Evolutionary conservation across 2,888 invertebrate species (phyloP), one percentile per base, ranked within the genome.

Genomic region (Drosophila prostipennis): DNA sequence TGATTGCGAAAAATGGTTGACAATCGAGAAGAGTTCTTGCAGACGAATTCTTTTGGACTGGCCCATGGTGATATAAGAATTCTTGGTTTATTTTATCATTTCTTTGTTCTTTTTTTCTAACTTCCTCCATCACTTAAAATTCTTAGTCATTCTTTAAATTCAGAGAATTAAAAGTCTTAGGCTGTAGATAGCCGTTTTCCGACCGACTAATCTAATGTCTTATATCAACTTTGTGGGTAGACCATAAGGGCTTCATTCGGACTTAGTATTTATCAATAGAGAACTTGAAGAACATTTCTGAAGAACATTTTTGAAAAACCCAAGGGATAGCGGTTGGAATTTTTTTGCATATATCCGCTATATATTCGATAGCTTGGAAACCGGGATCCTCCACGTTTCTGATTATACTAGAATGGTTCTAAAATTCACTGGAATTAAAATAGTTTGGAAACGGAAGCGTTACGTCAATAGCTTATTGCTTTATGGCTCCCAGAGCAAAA

Each of bases 401-500:
- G 37, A 11, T 43, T 32, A 29, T 51, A 10, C n/a, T 3, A 39
- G n/a, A 32, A 5, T 46, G 29, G 8, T 29, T 14, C 13, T 48
- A 5, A 7, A 8, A 13, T 19, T 23, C 26, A 10, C 8, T 34
- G 6, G 13, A 39, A 55, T 11, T 23, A n/a, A 32, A 53, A 40
- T 13, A 48, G 45, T 61, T 42, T 56, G 36, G 26, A 56, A 45
- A 60, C 63, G 61, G 61, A 63, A 63, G 61, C 48, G 36, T 2
- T 32, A 54, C 65, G 65, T 65, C 65, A 67, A 46, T 32, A 32
- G 43, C 23, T 64, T 64, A 63, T 54, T 54, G 54, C 54, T 64
- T 65, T 65, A 65, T 68, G 68, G 65, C 37, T 6, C 7, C 29
- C 45, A 26, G 63, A 40, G 46, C 48, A 48, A 63, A 53, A 67